Evolutionary conservation across 1,140 invertebrate genomes (phyloP).

Genomic region (Neotoxoptera formosana): DNA sequence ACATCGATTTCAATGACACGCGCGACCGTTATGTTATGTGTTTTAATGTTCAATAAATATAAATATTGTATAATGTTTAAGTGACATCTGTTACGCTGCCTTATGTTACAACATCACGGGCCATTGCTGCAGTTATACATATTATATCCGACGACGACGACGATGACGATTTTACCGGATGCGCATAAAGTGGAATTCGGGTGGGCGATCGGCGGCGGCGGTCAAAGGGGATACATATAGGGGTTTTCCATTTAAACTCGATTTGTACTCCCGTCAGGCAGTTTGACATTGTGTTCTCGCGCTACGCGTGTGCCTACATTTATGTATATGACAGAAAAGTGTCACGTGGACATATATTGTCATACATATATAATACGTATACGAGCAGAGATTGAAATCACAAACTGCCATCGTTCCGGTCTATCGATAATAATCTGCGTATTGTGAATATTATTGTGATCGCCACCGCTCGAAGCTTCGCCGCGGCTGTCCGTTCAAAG

Average conservation of each 20-base stretch:
- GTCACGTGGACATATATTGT: not conserved
- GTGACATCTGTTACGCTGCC: not conserved
- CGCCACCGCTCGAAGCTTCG: not conserved
- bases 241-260: not conserved
- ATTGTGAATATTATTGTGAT: not conserved
- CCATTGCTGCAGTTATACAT: not conserved
- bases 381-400: not conserved
- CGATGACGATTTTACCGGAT: constrained; percentile 15
- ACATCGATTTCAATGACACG: not conserved
- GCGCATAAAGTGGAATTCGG: not conserved
- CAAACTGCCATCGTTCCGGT: not conserved
- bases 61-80: not conserved
- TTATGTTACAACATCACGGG: not conserved
- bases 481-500: not conserved
- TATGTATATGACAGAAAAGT: not conserved
- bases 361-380: no score
- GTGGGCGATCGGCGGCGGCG: not conserved
- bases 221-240: not conserved
- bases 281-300: not conserved
- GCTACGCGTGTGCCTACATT: not conserved
- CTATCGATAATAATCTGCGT: constrained; percentile 10
- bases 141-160: not conserved
- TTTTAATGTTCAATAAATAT: not conserved
- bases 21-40: not conserved
- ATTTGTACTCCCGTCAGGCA: not conserved